Base-by-base conservation (phyloP, 2,797 vertebrate genomes). In the Coilia nasus region DNA sequence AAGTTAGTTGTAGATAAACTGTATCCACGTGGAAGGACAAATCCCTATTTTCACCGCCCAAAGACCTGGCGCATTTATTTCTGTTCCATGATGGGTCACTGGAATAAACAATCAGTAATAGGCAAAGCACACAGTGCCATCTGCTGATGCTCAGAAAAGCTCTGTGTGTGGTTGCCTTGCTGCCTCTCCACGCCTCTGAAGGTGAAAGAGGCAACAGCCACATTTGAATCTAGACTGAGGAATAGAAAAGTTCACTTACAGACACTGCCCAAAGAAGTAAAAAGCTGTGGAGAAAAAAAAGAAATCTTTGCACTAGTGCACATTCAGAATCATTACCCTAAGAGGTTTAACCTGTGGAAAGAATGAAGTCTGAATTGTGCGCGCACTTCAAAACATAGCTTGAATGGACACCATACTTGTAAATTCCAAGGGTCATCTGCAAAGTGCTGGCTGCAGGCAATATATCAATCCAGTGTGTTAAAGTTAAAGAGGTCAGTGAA, bases 71-170 rank as follows among this genome's bases (percentile, higher is more conserved):
- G 6, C 57, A 0, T 17, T 64, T 64, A 25, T 6, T 62, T 23
- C 23, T 25, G 23, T 25, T 12, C n/a, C 15, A 35, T 17, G 15
- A 44, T 19, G 35, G 35, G 6, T 78, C 71, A 78, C 71, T 78
- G 71, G 35, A 78, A 19, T 35, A 35, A 75, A 17, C 19, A 75
- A 31, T 15, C 28, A 41, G 71, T 19, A 17, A 44, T 9, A 19
- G 71, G 17, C 71, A 44, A 78, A 44, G 35, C 35, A 78, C 71
- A 78, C 71, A 78, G 31, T 78, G 31, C 71, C 71, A 44, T 78
- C 31, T 78, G 71, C 31, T 78, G 71, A 44, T 78, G 71, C 41
- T 19, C 31, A 78, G 17, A 78, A 44, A 78, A 41, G 1, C 71
- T 78, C 41, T 21, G 31, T 35, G 28, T 41, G 71, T 41, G 35